Conservation (phyloP, 2,888 invertebrate species). For the Drosophila sordidula region DNA sequence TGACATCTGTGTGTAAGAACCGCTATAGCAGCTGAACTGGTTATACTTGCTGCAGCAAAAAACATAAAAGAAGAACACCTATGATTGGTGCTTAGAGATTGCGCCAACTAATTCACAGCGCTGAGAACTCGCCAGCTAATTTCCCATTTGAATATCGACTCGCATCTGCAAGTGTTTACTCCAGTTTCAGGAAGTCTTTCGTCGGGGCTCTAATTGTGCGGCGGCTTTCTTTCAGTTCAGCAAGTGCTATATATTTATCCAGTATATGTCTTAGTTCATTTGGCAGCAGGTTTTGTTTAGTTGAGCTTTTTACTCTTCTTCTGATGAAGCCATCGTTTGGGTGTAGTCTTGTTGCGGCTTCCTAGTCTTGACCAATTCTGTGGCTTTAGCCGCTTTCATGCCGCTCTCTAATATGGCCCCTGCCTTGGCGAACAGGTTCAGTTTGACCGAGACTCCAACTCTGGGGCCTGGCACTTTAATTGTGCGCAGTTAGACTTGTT, state of each 20-base stretch:
- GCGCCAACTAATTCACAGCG: not conserved
- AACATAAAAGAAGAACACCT: constrained; percentile 1
- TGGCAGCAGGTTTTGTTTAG: constrained; percentile 7
- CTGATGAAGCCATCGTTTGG: constrained; percentile 39
- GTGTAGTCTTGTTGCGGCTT: constrained; percentile 18
- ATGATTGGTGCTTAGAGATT: constrained; percentile 20
- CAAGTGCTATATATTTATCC: constrained; percentile 10
- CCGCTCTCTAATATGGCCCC: constrained; percentile 41
- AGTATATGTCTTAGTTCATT: not conserved
- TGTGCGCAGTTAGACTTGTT: constrained; percentile 73
- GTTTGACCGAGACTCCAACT: constrained; percentile 57
- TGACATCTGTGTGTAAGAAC: constrained; percentile 53
- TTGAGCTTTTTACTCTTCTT: not conserved
- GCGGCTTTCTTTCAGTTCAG: constrained; percentile 51
- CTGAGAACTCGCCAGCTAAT: constrained; percentile 36
- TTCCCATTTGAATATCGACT: constrained; percentile 52
- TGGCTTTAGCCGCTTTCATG: constrained; percentile 44
- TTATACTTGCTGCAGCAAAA: constrained; percentile 29
- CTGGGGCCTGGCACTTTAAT: constrained; percentile 56
- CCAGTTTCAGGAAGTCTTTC: constrained; percentile 46
- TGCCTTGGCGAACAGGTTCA: constrained; percentile 60
- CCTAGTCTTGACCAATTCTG: constrained; percentile 48
- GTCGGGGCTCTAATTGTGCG: constrained; percentile 35
- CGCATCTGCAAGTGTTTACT: not conserved
- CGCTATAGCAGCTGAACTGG: constrained; percentile 65